Conservation (phyloP, 2,888 invertebrate genomes). For the Tetranychus truncatus region DNA sequence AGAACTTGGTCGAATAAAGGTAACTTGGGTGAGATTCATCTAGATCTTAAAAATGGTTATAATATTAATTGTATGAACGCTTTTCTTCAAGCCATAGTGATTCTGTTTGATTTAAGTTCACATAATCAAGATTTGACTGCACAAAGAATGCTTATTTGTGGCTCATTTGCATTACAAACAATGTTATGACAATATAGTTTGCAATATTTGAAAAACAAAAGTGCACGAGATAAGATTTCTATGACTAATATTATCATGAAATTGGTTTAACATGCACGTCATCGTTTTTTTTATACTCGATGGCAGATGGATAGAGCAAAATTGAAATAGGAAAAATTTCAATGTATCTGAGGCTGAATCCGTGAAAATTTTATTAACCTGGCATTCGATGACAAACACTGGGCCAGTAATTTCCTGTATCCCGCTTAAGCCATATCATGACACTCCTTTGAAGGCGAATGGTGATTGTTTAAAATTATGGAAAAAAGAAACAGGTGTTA, state of each 20-base stretch:
- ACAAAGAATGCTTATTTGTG: too few species aligned
- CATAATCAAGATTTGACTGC: too few species aligned
- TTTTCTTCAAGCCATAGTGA: too few species aligned
- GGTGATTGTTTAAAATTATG: background rate
- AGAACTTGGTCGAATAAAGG: too few species aligned
- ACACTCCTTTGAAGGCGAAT: conserved; percentile 50
- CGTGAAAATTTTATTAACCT: conserved; percentile 27
- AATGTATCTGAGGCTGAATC: background rate
- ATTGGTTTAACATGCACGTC: background rate
- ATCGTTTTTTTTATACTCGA: background rate
- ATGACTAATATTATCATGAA: background rate
- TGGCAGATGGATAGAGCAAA: background rate
- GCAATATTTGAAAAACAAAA: too few species aligned
- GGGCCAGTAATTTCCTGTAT: conserved; percentile 97
- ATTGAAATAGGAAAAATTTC: background rate
- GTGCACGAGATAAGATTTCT: background rate
- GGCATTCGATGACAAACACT: conserved; percentile 91
- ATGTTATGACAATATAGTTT: too few species aligned
- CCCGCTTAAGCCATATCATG: conserved; percentile 86
- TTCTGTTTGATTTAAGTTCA: too few species aligned
- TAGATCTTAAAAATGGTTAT: too few species aligned
- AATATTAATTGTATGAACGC: too few species aligned
- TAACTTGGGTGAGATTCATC: too few species aligned
- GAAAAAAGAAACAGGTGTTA: too few species aligned
- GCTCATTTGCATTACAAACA: too few species aligned